Evolutionary conservation across 2,113 vertebrate genomes (phyloP).

Genomic region (Cynoglossus semilaevis): DNA sequence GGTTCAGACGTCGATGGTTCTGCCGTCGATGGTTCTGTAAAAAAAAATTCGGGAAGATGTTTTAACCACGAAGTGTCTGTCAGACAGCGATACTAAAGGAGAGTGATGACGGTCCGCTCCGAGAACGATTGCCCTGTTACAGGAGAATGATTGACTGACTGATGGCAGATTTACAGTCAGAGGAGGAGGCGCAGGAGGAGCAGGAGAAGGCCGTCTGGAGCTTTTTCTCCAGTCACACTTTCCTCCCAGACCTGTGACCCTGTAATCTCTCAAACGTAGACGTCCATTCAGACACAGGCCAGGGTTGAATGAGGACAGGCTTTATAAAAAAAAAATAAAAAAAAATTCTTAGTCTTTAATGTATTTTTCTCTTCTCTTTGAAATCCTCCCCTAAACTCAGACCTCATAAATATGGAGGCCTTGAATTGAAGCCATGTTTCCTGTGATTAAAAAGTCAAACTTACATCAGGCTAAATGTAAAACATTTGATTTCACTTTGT

Average conservation of each 20-base stretch:
- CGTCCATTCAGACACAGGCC: slow-evolving; percentile 3
- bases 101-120: slow-evolving; percentile 22
- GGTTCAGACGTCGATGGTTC: no score
- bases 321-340: neutral
- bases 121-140: slow-evolving; percentile 17
- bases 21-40: no score
- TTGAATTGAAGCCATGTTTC: slow-evolving; percentile 42
- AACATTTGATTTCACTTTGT: no score
- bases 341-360: slow-evolving; percentile 2
- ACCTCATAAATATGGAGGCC: slow-evolving; percentile 29
- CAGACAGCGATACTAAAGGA: slow-evolving; percentile 5
- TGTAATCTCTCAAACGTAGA: slow-evolving; percentile 1
- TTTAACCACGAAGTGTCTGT: slow-evolving; percentile 1
- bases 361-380: neutral
- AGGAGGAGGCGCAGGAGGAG: no score
- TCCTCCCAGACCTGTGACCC: neutral
- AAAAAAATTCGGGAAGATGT: slow-evolving; percentile 1
- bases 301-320: slow-evolving; percentile 24
- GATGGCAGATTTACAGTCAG: slow-evolving; percentile 17
- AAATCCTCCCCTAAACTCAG: neutral
- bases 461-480: slow-evolving; percentile 1
- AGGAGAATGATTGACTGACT: slow-evolving; percentile 24
- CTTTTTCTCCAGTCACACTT: slow-evolving; percentile 29
- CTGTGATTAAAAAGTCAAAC: slow-evolving; percentile 33
- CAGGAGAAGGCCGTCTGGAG: slow-evolving; percentile 12